phyloP scores from a whole-genome alignment of 2,888 invertebrate species.

The Rhagophthalmus giganteus region DNA sequence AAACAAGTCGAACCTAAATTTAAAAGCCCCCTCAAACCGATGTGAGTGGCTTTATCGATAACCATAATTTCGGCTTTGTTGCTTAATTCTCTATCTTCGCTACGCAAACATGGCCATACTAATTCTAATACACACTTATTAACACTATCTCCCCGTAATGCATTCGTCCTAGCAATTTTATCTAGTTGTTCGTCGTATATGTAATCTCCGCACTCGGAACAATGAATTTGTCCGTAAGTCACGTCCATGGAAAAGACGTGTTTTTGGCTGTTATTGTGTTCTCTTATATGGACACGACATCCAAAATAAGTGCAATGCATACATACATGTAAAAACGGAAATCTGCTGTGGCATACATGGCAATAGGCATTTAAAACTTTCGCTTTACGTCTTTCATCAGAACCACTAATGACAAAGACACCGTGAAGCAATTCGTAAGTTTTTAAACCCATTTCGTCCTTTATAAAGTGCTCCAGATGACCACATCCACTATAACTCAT shows the following conservation, averaged over 20 bases:
- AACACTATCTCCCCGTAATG: constrained; percentile 47
- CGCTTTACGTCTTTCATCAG: constrained; percentile 76
- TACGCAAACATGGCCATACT: constrained; percentile 78
- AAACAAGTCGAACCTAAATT: constrained; percentile 98
- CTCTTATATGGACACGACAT: constrained; percentile 86
- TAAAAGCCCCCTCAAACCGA: constrained; percentile 89
- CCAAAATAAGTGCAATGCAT: constrained; percentile 93
- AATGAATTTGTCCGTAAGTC: constrained; percentile 85
- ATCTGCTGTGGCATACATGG: constrained; percentile 77
- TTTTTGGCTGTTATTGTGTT: constrained; percentile 79
- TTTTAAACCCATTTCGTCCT: constrained; percentile 65
- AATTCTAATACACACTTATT: constrained; percentile 57
- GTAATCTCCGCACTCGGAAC: constrained; percentile 89
- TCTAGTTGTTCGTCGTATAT: constrained; percentile 65
- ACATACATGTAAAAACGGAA: constrained; percentile 81
- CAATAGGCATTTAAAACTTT: constrained; percentile 60
- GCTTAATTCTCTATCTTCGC: constrained; percentile 75
- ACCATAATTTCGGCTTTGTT: constrained; percentile 76
- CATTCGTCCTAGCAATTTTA: constrained; percentile 47
- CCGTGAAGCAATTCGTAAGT: constrained; percentile 72
- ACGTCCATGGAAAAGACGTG: constrained; percentile 87
- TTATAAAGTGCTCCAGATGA: constrained; percentile 80
- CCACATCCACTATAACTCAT: constrained; percentile 76
- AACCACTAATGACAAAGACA: constrained; percentile 82
- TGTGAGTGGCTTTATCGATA: constrained; percentile 79